These are phyloP conservation scores for Margarornis squamiger DNA, from an alignment of 2,797 vertebrate species.

Conservation along the genomic window DNA sequence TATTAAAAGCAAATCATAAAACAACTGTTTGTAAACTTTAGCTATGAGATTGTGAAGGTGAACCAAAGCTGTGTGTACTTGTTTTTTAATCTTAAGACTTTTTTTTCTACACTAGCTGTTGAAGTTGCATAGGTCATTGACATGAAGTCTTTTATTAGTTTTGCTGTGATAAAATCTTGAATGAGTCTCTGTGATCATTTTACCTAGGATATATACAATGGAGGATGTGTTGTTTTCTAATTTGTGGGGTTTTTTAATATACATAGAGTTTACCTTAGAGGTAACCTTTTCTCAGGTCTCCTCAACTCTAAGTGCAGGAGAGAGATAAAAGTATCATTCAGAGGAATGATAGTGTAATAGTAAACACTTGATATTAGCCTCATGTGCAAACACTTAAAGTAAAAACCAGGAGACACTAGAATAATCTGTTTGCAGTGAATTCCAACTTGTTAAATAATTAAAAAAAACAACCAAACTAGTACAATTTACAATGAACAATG, in stretches of 20 bases:
- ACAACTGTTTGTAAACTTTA: not conserved
- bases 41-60: not conserved
- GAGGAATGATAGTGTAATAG: not conserved
- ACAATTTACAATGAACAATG: not conserved
- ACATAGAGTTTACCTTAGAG: not conserved
- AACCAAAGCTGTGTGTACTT: not conserved
- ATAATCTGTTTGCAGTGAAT: not conserved
- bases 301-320: not conserved
- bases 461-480: not conserved
- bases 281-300: not conserved
- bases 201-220: not conserved
- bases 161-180: not conserved
- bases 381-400: not conserved
- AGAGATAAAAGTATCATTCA: not conserved
- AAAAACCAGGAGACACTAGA: not conserved
- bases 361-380: not conserved
- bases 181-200: not conserved
- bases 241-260: not conserved
- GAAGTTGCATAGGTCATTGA: not conserved
- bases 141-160: not conserved
- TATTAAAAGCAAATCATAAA: slow-evolving; percentile 8
- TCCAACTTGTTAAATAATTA: not conserved
- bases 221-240: not conserved
- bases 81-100: not conserved
- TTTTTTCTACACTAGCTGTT: not conserved